Conservation (phyloP, 2,888 invertebrate genomes). For the Aquatica leii region DNA sequence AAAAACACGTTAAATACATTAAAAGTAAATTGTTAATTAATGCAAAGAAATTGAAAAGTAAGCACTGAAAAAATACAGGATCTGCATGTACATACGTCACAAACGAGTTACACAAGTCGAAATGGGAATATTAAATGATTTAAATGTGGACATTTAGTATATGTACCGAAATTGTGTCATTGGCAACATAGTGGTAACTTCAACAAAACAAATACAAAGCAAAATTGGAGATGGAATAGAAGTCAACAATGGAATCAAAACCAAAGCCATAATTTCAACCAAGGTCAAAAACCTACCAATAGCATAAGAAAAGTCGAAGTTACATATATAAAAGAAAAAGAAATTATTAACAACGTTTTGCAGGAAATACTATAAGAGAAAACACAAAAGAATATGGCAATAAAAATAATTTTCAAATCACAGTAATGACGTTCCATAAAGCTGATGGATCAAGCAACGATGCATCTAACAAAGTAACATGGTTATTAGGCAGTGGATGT, state of each 20-base stretch:
- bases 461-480: background rate
- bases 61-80: background rate
- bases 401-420: background rate
- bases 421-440: background rate
- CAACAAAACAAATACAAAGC: background rate
- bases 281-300: background rate
- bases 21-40: too few species aligned
- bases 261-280: background rate
- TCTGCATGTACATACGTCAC: background rate
- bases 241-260: background rate
- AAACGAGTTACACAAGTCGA: background rate
- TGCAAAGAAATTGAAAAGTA: too few species aligned
- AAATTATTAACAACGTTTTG: background rate
- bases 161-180: background rate
- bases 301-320: background rate
- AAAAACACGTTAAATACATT: background rate
- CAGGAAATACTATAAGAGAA: background rate
- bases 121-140: background rate
- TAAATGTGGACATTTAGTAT: background rate
- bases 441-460: background rate
- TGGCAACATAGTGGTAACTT: background rate
- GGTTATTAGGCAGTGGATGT: background rate
- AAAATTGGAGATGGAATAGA: slow-evolving; percentile 3
- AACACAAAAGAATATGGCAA: background rate
- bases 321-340: background rate